Conservation (phyloP, 2,888 invertebrate species). For the Synergus laeviventris region DNA sequence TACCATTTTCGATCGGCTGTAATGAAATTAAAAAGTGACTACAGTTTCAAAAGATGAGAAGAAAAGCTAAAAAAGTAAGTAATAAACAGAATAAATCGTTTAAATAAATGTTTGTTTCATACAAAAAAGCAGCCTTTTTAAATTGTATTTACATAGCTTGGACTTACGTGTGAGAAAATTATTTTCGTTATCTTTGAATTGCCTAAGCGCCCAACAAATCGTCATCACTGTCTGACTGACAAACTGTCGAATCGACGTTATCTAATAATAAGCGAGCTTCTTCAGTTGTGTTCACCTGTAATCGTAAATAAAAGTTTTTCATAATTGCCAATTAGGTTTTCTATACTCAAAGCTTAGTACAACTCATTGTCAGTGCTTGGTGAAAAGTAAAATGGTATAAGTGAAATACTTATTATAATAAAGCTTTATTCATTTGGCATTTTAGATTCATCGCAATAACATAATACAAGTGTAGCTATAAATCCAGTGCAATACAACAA, state of each 20-base stretch:
- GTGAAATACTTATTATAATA: neutral
- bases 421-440: constrained; percentile 21
- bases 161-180: constrained; percentile 26
- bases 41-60: neutral
- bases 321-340: neutral
- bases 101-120: neutral
- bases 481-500: neutral
- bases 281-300: constrained; percentile 68
- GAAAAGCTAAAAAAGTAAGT: neutral
- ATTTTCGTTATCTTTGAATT: neutral
- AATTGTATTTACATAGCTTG: neutral
- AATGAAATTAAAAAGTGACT: neutral
- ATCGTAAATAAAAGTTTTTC: constrained; percentile 39
- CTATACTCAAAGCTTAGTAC: neutral
- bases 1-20: neutral
- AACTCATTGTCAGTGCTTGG: neutral
- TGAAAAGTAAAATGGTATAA: constrained; percentile 8
- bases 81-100: neutral
- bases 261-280: constrained; percentile 68
- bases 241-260: constrained; percentile 60
- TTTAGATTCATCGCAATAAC: neutral
- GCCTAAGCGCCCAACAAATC: constrained; percentile 64
- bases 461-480: neutral
- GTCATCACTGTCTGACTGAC: constrained; percentile 68
- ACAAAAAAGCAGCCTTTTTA: neutral